Conservation (phyloP, 2,888 invertebrate genomes). For the Cataglyphis livida region DNA sequence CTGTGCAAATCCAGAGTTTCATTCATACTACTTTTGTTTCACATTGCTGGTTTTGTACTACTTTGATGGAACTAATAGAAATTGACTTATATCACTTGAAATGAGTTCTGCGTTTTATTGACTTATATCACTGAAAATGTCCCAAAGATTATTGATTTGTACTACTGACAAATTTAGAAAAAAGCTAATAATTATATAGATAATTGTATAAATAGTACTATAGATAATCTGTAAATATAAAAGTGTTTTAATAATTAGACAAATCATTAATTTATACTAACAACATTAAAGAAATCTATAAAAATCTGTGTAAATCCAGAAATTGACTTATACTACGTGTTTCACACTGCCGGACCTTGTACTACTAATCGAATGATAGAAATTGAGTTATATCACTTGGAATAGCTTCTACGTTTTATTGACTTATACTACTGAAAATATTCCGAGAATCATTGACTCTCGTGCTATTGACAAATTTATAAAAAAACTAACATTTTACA, state of each 20-base stretch:
- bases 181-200: background rate
- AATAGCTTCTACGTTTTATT: background rate
- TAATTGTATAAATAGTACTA: too few relatives aligned
- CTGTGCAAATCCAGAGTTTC: background rate
- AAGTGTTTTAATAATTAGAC: too few relatives aligned
- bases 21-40: background rate
- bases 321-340: constrained; percentile 4
- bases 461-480: background rate
- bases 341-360: background rate
- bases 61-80: background rate
- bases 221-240: too few relatives aligned
- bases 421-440: background rate
- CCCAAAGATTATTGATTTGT: background rate
- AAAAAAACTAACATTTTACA: background rate
- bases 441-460: background rate
- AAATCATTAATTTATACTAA: background rate
- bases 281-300: background rate
- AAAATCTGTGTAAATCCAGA: background rate
- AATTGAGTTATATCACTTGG: background rate
- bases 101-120: background rate
- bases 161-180: background rate
- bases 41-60: background rate
- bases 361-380: background rate
- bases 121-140: background rate
- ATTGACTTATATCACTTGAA: background rate